These are phyloP conservation scores for Mythimna impura DNA, from an alignment of 2,888 invertebrate genomes.

Conservation along the genomic window DNA sequence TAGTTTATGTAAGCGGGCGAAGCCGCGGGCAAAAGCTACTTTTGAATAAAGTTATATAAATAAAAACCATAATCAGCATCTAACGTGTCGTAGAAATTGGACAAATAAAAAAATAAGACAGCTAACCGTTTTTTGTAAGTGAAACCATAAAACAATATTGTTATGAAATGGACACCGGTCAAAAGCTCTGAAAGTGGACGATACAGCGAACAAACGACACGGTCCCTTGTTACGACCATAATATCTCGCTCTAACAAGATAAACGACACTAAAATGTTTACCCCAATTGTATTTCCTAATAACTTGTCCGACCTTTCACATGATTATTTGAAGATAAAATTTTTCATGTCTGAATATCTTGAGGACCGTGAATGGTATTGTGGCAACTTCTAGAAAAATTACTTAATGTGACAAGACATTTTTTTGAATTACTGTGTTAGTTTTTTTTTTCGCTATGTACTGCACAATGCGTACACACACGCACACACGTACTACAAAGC, in stretches of 20 bases:
- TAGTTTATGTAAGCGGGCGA: too few relatives aligned
- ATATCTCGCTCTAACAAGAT: conserved; percentile 54
- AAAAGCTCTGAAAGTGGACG: conserved; percentile 24
- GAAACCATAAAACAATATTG: conserved; percentile 27
- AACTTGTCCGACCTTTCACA: conserved; percentile 22
- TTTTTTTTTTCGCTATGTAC: background rate
- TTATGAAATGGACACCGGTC: conserved; percentile 27
- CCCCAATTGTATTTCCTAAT: conserved; percentile 46
- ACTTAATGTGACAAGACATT: too few relatives aligned
- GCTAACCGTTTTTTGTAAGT: conserved; percentile 2
- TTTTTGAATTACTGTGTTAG: background rate
- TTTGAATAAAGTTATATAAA: background rate
- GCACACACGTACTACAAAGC: too few relatives aligned
- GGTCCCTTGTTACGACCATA: conserved; percentile 59
- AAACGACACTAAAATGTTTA: conserved; percentile 55
- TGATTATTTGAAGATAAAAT: conserved; percentile 19
- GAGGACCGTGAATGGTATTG: background rate
- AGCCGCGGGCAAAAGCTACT: too few relatives aligned
- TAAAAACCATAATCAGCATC: background rate
- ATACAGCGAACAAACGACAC: conserved; percentile 23
- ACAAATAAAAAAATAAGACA: too few relatives aligned
- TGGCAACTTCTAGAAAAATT: background rate
- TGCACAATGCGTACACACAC: too few relatives aligned
- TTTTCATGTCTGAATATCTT: background rate
- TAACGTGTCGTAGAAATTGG: background rate